Base-by-base conservation (phyloP, 1,140 invertebrate genomes). In the Pseudachorutes palmiensis region DNA sequence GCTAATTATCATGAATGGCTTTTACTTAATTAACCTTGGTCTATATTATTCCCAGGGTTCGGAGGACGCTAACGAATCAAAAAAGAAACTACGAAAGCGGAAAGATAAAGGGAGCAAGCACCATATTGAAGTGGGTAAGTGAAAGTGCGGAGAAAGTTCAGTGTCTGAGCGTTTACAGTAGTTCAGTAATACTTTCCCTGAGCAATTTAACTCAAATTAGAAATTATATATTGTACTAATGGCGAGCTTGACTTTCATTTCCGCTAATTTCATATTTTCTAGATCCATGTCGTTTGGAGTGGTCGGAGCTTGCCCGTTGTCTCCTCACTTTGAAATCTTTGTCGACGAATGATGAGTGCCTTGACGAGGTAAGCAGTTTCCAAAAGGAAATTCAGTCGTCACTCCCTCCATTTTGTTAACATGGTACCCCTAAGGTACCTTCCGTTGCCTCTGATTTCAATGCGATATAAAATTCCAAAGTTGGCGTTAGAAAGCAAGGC, bases 351-450 rank as follows among this genome's bases (percentile, higher is more conserved):
- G 72, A 73, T 57, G 72, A 73, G 72, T 73, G 72, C 72, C 72
- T 73, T 71, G 72, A 73, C 51, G 72, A 73, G 3, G 67, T 73
- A 51, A n/a, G n/a, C n/a, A n/a, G n/a, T n/a, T n/a, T n/a, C n/a
- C n/a, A n/a, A n/a, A n/a, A n/a, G n/a, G n/a, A n/a, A n/a, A n/a
- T n/a, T n/a, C n/a, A n/a, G n/a, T n/a, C n/a, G n/a, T n/a, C n/a
- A n/a, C n/a, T n/a, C n/a, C n/a, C n/a, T n/a, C n/a, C n/a, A n/a
- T n/a, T n/a, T n/a, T n/a, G n/a, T n/a, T n/a, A n/a, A n/a, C n/a
- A n/a, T n/a, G n/a, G n/a, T n/a, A n/a, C n/a, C n/a, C n/a, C n/a
- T n/a, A n/a, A n/a, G n/a, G n/a, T n/a, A n/a, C n/a, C n/a, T n/a
- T n/a, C n/a, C n/a, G n/a, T n/a, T n/a, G n/a, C n/a, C n/a, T n/a